Percentiles rank a stretch among this genome's conserved stretches.
Conservation (phyloP, 1,140 invertebrate genomes). For the Prorops nasuta region DNA sequence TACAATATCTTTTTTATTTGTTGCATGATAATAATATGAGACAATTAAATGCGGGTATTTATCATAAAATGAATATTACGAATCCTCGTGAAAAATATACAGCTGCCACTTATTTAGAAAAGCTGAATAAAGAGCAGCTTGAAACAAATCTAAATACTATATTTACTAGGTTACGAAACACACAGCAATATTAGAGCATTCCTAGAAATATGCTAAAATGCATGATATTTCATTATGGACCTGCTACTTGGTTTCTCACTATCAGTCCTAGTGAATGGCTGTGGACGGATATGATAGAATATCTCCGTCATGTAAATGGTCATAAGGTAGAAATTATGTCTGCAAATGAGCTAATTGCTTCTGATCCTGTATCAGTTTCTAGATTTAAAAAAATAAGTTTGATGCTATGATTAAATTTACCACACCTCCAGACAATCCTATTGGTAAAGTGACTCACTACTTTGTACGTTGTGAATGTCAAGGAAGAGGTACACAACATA, state of each 20-base stretch:
- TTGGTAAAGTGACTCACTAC: slow-evolving; percentile 26
- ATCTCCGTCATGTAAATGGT: slow-evolving; percentile 32
- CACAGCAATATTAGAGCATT: slow-evolving; percentile 31
- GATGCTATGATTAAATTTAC: slow-evolving; percentile 27
- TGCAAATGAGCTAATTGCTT: slow-evolving; percentile 23
- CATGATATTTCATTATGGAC: slow-evolving; percentile 38
- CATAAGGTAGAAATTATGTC: slow-evolving; percentile 16
- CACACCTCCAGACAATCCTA: slow-evolving; percentile 21
- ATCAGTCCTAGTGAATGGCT: slow-evolving; percentile 43
- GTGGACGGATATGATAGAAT: slow-evolving; percentile 36
- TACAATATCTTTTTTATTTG: slow-evolving; percentile 37
- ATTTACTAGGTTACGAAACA: slow-evolving; percentile 30
- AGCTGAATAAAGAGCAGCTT: slow-evolving; percentile 23
- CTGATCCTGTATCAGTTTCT: slow-evolving; percentile 33
- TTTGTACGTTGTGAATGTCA: slow-evolving; percentile 27
- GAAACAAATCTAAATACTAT: slow-evolving; percentile 25
- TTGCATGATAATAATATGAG: slow-evolving; percentile 32
- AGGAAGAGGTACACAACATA: slow-evolving; percentile 19
- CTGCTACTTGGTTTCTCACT: slow-evolving; percentile 46
- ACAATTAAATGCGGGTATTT: slow-evolving; percentile 34
- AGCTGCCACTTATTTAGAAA: slow-evolving; percentile 27
- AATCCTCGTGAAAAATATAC: slow-evolving; percentile 27
- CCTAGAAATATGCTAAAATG: slow-evolving; percentile 31
- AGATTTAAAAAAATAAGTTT: slow-evolving; percentile 28
- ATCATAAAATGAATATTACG: slow-evolving; percentile 34